A percentile compares a stretch with the other conserved stretches of the same genome.
These are phyloP conservation scores for Poeciliopsis gracilis DNA, from an alignment of 2,797 vertebrate species.

Conservation along the genomic window DNA sequence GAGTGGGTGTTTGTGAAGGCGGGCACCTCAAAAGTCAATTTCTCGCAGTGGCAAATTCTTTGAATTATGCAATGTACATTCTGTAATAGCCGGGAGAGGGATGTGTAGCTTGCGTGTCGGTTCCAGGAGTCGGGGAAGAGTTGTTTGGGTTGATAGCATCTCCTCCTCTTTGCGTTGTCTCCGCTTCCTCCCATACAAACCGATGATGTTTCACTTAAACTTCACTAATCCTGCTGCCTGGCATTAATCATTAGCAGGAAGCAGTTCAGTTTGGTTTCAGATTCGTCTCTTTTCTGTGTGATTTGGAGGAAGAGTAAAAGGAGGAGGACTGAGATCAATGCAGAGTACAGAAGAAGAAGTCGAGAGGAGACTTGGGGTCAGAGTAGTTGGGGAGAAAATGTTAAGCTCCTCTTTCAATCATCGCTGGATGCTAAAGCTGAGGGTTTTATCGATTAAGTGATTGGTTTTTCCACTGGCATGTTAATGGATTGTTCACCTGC, in stretches of 20 bases:
- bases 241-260: conserved; percentile 25
- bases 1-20: conserved; percentile 63
- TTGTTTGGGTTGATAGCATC: conserved; percentile 56
- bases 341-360: conserved; percentile 6
- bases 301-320: conserved; percentile 10
- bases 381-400: background rate
- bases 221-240: conserved; percentile 20
- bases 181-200: conserved; percentile 21
- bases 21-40: conserved; percentile 49
- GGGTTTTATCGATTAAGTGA: conserved; percentile 35
- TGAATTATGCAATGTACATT: conserved; percentile 69
- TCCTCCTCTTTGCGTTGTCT: conserved; percentile 32
- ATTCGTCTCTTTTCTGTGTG: conserved; percentile 24
- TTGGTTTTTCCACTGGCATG: conserved; percentile 42
- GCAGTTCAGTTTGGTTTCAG: conserved; percentile 12
- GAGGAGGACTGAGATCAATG: conserved; percentile 2
- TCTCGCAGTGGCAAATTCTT: conserved; percentile 55
- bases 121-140: conserved; percentile 42
- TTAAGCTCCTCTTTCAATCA: conserved; percentile 21
- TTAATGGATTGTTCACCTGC: conserved; percentile 42
- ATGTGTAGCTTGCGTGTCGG: conserved; percentile 27
- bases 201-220: conserved; percentile 6
- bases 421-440: conserved; percentile 12
- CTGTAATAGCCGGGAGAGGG: conserved; percentile 55
- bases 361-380: background rate